Percentiles rank a stretch among this genome's conserved stretches.
phyloP scores from a whole-genome alignment of 1,140 invertebrate species.

The Drosophila pseudoananassae region DNA sequence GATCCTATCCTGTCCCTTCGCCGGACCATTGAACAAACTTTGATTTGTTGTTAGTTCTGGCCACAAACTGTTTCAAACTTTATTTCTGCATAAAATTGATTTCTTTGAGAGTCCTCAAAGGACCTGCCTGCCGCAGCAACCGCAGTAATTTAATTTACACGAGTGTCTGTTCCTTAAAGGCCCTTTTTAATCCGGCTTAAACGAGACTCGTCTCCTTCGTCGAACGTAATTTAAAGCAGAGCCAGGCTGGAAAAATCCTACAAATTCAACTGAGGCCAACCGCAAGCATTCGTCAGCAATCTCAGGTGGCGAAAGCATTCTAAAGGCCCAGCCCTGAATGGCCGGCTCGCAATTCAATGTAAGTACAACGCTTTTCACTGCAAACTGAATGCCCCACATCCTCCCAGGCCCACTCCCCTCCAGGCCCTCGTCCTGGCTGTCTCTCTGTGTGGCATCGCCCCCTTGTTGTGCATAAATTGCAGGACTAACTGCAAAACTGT shows the following conservation, averaged over 20 bases:
- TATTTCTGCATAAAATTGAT: slow-evolving; percentile 37
- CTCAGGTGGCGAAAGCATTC: slow-evolving; percentile 48
- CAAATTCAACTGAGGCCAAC: slow-evolving; percentile 37
- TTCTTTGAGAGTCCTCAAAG: slow-evolving; percentile 19
- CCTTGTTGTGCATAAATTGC: slow-evolving; percentile 74
- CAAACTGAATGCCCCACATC: slow-evolving; percentile 56
- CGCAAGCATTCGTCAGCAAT: slow-evolving; percentile 53
- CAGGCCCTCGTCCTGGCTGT: not conserved
- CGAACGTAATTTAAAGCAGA: slow-evolving; percentile 35
- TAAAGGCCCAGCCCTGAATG: slow-evolving; percentile 48
- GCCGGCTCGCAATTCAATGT: slow-evolving; percentile 59
- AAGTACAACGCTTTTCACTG: slow-evolving; percentile 67
- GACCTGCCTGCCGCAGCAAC: not conserved
- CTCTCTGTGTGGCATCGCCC: not conserved
- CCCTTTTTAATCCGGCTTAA: slow-evolving; percentile 18
- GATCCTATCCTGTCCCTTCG: not conserved
- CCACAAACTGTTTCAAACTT: slow-evolving; percentile 11
- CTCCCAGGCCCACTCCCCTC: not conserved
- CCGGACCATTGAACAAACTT: slow-evolving; percentile 25
- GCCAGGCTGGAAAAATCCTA: slow-evolving; percentile 18
- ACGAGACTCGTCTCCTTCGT: slow-evolving; percentile 20
- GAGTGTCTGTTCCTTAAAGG: slow-evolving; percentile 11
- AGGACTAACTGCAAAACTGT: slow-evolving; percentile 69
- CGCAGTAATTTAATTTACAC: slow-evolving; percentile 43
- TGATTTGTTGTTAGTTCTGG: slow-evolving; percentile 10